Percentiles rank a stretch among this genome's conserved stretches.
These are phyloP conservation scores for Caracal caracal DNA, from an alignment of 2,113 vertebrate species.

Conservation along the genomic window DNA sequence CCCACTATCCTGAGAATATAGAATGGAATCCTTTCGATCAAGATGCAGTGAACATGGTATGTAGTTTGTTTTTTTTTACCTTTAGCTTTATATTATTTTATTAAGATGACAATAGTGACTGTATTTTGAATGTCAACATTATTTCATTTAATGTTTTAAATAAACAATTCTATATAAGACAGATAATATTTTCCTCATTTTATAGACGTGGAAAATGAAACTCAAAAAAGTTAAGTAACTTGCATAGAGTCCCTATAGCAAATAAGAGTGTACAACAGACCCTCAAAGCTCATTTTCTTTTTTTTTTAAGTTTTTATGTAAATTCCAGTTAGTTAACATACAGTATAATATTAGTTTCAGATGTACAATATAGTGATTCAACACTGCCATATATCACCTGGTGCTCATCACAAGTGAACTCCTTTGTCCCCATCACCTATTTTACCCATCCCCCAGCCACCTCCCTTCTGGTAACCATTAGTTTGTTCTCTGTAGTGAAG, in stretches of 20 bases:
- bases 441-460: not conserved
- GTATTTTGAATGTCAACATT: slow-evolving; percentile 27
- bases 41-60: slow-evolving; percentile 98
- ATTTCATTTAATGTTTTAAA: slow-evolving; percentile 24
- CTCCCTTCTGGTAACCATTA: not conserved
- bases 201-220: slow-evolving; percentile 20
- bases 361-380: not conserved
- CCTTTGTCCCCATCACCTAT: not conserved
- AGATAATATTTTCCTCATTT: not conserved
- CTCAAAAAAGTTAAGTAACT: not conserved
- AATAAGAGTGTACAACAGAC: not conserved
- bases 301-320: not conserved
- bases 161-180: not conserved
- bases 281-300: slow-evolving; percentile 16
- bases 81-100: not conserved
- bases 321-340: not conserved
- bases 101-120: not conserved
- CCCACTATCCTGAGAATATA: slow-evolving; percentile 96
- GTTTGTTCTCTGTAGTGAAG: not conserved
- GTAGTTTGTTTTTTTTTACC: slow-evolving; percentile 69
- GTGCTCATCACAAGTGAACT: not conserved
- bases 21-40: slow-evolving; percentile 97
- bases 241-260: not conserved
- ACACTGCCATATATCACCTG: not conserved
- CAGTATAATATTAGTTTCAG: not conserved